A percentile compares a stretch with the other conserved stretches of the same genome.
phyloP scores from a whole-genome alignment of 2,888 invertebrate genomes.

The Rosalia funebris region DNA sequence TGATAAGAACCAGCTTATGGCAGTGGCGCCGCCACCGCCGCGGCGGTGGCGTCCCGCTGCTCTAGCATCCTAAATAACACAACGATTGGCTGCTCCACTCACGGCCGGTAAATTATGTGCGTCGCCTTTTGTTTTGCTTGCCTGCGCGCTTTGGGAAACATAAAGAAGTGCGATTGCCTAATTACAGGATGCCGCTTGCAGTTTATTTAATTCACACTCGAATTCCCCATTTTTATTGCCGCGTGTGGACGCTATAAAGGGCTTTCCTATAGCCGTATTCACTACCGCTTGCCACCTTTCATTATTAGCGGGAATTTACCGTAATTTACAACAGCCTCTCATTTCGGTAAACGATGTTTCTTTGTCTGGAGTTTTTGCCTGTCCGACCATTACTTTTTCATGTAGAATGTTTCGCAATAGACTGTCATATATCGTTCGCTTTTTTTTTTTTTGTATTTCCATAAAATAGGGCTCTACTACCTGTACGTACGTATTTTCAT shows the following conservation, averaged over 20 bases:
- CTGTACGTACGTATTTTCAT: too few relatives aligned
- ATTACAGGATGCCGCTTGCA: constrained; percentile 35
- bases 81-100: constrained; percentile 42
- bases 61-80: background rate
- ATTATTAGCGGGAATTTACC: background rate
- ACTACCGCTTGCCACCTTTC: background rate
- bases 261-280: background rate
- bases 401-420: background rate
- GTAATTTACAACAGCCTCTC: constrained; percentile 1
- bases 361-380: constrained; percentile 1
- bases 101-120: constrained; percentile 40
- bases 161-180: constrained; percentile 41
- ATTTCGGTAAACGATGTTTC: background rate
- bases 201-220: constrained; percentile 15
- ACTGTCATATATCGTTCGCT: background rate
- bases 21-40: too few relatives aligned
- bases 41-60: background rate
- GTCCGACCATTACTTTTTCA: background rate
- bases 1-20: too few relatives aligned
- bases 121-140: constrained; percentile 21
- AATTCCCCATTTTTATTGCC: background rate
- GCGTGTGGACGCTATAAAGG: background rate
- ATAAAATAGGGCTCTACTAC: too few relatives aligned
- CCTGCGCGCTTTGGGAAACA: constrained; percentile 30
- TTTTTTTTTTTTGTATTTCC: too few relatives aligned